Conservation (phyloP, 2,888 invertebrate species). For the Saturnia pavonia region DNA sequence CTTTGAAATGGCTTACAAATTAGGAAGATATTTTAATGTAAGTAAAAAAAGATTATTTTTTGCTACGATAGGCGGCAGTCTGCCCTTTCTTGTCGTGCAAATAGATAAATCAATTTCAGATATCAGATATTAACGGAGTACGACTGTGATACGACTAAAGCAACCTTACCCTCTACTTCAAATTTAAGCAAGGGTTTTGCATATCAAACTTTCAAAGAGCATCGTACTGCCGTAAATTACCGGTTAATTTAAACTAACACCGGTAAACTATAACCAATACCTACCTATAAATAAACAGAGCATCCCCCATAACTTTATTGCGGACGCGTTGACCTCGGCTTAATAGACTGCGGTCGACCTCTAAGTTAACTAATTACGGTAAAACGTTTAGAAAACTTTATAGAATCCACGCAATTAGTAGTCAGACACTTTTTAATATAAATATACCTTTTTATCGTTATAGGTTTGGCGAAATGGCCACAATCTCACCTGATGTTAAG, state of each 20-base stretch:
- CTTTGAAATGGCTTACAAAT: too few relatives aligned
- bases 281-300: slow-evolving; percentile 14
- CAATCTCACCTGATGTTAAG: too few relatives aligned
- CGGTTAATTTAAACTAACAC: slow-evolving; percentile 8
- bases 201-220: background rate
- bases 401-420: slow-evolving; percentile 26
- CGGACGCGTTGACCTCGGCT: slow-evolving; percentile 10
- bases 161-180: too few relatives aligned
- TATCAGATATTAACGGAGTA: too few relatives aligned
- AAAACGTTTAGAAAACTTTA: slow-evolving; percentile 27
- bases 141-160: too few relatives aligned
- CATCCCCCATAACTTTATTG: background rate
- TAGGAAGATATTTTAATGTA: too few relatives aligned
- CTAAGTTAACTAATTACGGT: slow-evolving; percentile 30
- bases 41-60: too few relatives aligned
- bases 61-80: too few relatives aligned
- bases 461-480: too few relatives aligned
- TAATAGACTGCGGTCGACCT: slow-evolving; percentile 26
- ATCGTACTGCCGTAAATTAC: slow-evolving; percentile 2
- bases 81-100: too few relatives aligned
- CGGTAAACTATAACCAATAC: slow-evolving; percentile 6
- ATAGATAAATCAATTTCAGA: too few relatives aligned
- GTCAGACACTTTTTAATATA: slow-evolving; percentile 22
- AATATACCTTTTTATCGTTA: too few relatives aligned
- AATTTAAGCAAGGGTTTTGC: background rate